These are phyloP conservation scores for Eupleurogrammus muticus DNA, from an alignment of 2,797 vertebrate species.

Conservation along the genomic window DNA sequence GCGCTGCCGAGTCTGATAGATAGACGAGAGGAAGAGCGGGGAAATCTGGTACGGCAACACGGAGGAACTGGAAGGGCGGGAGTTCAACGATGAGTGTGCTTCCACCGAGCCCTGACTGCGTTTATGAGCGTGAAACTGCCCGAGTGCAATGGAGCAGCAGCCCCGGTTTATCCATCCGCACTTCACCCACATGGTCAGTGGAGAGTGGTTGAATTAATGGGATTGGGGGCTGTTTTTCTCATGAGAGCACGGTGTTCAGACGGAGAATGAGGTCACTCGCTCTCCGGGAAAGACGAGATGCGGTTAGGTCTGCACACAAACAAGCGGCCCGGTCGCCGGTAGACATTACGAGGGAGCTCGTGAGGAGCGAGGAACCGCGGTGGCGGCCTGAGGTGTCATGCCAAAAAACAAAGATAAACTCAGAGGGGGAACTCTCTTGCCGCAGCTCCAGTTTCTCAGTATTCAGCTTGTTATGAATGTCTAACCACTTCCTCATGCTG, in stretches of 20 bases:
- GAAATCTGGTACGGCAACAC: slow-evolving; percentile 49
- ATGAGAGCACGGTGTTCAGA: slow-evolving; percentile 34
- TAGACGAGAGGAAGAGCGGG: not conserved
- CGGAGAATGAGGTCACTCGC: slow-evolving; percentile 57
- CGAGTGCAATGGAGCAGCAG: slow-evolving; percentile 65
- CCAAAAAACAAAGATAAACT: slow-evolving; percentile 50
- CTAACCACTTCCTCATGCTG: slow-evolving; percentile 88
- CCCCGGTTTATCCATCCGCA: slow-evolving; percentile 69
- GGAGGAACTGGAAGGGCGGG: slow-evolving; percentile 64
- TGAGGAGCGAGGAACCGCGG: slow-evolving; percentile 30
- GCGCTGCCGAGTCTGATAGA: slow-evolving; percentile 18
- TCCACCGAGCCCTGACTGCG: slow-evolving; percentile 73
- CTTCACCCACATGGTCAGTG: slow-evolving; percentile 65
- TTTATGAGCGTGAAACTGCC: slow-evolving; percentile 77
- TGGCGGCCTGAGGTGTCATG: slow-evolving; percentile 56
- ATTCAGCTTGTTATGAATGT: slow-evolving; percentile 71
- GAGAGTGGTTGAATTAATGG: slow-evolving; percentile 59
- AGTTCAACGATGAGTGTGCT: slow-evolving; percentile 71
- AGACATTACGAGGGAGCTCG: slow-evolving; percentile 33
- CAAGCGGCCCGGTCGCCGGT: slow-evolving; percentile 12
- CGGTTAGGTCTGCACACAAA: slow-evolving; percentile 35
- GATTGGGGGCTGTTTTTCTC: slow-evolving; percentile 41
- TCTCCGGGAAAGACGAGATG: slow-evolving; percentile 42
- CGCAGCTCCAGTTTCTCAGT: slow-evolving; percentile 57
- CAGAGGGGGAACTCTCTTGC: slow-evolving; percentile 43